Conservation (phyloP, 2,797 vertebrate genomes). For the Karalla daura region DNA sequence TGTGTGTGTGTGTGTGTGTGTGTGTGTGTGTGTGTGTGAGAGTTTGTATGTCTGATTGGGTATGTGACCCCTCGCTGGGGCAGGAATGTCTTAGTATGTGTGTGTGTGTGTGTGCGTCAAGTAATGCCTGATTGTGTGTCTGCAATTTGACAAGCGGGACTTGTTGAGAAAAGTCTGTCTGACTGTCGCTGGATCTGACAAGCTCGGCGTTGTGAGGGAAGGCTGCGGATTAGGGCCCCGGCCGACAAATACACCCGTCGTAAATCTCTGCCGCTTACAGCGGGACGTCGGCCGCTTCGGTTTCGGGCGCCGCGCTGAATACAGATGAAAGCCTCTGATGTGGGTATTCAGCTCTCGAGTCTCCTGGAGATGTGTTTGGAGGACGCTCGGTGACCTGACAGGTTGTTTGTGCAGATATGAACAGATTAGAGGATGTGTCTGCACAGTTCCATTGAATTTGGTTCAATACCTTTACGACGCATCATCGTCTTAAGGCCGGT, state of each 20-base stretch:
- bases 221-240: conserved; percentile 59
- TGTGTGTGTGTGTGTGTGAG: conserved; percentile 53
- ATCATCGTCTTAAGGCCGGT: too few species aligned
- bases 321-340: conserved; percentile 49
- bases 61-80: conserved; percentile 67
- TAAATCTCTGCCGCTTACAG: conserved; percentile 67
- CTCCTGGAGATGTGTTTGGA: conserved; percentile 3
- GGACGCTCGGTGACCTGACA: background rate
- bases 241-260: conserved; percentile 56
- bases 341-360: conserved; percentile 1
- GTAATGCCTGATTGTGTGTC: conserved; percentile 48
- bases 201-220: conserved; percentile 59
- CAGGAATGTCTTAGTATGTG: conserved; percentile 26
- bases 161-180: conserved; percentile 59
- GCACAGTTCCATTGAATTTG: too few species aligned
- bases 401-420: too few species aligned
- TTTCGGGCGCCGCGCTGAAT: conserved; percentile 44
- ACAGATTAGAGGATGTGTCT: too few species aligned
- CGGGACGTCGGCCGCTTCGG: conserved; percentile 37
- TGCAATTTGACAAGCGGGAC: conserved; percentile 60
- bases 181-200: conserved; percentile 63
- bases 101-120: conserved; percentile 16
- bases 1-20: conserved; percentile 31
- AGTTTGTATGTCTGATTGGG: conserved; percentile 67
- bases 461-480: too few species aligned